phyloP scores from a whole-genome alignment of 2,113 vertebrate genomes.

The Pollimyrus isidori region DNA sequence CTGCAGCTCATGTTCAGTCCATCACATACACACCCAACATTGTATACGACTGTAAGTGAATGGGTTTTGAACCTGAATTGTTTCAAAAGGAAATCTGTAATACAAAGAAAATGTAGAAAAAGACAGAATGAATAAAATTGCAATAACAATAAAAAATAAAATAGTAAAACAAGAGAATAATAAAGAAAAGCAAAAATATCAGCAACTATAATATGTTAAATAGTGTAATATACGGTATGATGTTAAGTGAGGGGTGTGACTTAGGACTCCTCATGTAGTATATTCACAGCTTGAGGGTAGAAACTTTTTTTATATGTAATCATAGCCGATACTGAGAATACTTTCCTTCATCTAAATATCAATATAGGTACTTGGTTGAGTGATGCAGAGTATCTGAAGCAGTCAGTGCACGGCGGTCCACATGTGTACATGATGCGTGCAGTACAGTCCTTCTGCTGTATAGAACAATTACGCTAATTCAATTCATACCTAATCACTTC shows the following conservation, averaged over 20 bases:
- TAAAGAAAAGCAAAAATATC: not conserved
- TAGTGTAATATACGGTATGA: not conserved
- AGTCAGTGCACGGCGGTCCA: conserved; percentile 49
- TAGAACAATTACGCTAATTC: conserved; percentile 67
- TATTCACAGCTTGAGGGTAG: not conserved
- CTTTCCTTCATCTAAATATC: not conserved
- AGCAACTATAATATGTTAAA: not conserved
- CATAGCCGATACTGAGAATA: not conserved
- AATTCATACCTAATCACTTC: conserved; percentile 65
- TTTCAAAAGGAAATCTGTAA: not conserved
- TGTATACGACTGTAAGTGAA: not conserved
- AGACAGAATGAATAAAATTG: not conserved
- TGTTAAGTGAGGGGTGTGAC: not conserved
- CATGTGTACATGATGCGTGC: conserved; percentile 47
- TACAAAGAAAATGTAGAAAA: not conserved
- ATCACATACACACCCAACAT: not conserved
- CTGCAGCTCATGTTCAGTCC: not conserved
- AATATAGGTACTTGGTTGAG: not conserved
- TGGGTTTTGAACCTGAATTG: not conserved
- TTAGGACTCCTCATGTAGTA: not conserved
- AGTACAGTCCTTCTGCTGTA: conserved; percentile 52
- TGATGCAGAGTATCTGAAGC: conserved; percentile 14
- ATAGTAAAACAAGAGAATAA: not conserved
- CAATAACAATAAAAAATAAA: not conserved
- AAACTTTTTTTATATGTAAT: not conserved